Conservation (phyloP, 2,113 vertebrate genomes). For the Cettia cetti region DNA sequence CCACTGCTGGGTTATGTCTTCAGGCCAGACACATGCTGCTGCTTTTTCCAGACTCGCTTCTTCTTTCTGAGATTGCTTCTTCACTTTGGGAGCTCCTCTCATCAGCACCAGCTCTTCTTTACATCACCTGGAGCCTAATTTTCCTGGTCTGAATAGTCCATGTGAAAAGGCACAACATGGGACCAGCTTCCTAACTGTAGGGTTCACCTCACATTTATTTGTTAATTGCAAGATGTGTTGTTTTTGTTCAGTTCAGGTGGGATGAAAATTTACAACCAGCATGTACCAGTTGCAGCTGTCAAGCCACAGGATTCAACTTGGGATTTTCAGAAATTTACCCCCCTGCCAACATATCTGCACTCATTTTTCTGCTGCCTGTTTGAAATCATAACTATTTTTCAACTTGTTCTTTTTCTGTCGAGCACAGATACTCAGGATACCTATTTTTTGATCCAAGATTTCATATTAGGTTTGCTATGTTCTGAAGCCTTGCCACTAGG, state of each 20-base stretch:
- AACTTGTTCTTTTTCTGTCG: neutral
- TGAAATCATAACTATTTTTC: neutral
- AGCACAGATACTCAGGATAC: neutral
- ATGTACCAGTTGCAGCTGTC: neutral
- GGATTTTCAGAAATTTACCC: neutral
- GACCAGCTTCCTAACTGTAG: neutral
- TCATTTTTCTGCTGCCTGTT: neutral
- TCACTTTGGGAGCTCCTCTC: neutral
- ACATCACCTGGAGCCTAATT: neutral
- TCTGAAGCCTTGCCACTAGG: neutral
- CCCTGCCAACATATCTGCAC: rapidly evolving
- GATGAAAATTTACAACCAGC: neutral
- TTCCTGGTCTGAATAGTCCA: neutral
- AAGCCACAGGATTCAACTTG: neutral
- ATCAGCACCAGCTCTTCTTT: neutral
- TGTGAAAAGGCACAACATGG: neutral
- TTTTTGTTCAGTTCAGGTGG: neutral
- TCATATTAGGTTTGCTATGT: neutral
- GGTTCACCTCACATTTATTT: neutral
- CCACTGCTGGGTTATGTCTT: neutral
- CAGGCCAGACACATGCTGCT: neutral
- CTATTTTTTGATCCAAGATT: neutral
- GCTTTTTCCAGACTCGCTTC: neutral
- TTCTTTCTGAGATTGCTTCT: neutral
- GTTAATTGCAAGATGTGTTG: neutral